Evolutionary conservation across 2,888 invertebrate species (phyloP).

Genomic region (Drosophila quasianomalipes): DNA sequence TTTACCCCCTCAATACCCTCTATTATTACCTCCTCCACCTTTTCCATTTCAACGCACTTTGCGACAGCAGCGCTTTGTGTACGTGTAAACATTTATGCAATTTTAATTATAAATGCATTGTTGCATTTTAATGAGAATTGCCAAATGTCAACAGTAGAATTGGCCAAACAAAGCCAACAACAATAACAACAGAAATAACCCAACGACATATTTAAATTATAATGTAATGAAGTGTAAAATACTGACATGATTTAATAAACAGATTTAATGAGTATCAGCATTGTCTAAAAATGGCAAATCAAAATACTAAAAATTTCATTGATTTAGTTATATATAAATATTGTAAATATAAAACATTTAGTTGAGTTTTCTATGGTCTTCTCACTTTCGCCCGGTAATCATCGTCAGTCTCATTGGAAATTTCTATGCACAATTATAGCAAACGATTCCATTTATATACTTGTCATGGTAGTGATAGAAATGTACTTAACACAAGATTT

Average conservation of each 20-base stretch:
- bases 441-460: neutral
- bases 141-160: slow-evolving; percentile 60
- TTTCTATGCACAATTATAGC: neutral
- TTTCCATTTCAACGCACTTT: neutral
- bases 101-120: slow-evolving; percentile 68
- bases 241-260: slow-evolving; percentile 31
- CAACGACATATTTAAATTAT: slow-evolving; percentile 34
- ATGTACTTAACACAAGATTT: neutral
- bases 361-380: neutral
- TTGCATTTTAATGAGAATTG: slow-evolving; percentile 61
- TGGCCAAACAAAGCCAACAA: slow-evolving; percentile 29
- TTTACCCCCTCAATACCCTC: neutral
- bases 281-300: slow-evolving; percentile 5
- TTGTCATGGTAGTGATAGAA: neutral
- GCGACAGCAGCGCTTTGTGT: slow-evolving; percentile 12
- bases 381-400: neutral
- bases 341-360: neutral
- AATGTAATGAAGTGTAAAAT: slow-evolving; percentile 49
- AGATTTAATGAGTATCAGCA: slow-evolving; percentile 4
- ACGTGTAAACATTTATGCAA: slow-evolving; percentile 60
- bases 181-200: slow-evolving; percentile 16
- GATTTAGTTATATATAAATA: neutral
- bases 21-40: neutral
- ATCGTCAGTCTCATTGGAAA: neutral
- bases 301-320: neutral